phyloP scores from a whole-genome alignment of 2,888 invertebrate species.

The Cotesia congregata region DNA sequence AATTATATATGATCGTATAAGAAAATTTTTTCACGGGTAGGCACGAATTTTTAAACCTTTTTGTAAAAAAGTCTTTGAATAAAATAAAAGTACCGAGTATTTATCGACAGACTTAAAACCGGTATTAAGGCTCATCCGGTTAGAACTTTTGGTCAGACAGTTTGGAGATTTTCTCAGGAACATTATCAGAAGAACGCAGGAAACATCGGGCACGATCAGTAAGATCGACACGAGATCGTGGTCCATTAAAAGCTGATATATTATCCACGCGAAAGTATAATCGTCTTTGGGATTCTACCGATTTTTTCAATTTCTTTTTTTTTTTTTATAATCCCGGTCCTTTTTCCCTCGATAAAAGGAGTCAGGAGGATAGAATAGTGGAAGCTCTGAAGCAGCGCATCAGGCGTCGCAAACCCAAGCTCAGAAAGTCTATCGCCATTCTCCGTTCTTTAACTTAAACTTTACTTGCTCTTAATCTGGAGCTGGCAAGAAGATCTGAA shows the following conservation, averaged over 20 bases:
- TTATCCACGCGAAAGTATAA: conserved; percentile 65
- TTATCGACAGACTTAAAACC: not conserved
- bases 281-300: conserved; percentile 47
- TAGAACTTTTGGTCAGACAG: conserved; percentile 18
- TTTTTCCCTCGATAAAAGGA: not conserved
- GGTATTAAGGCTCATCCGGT: not conserved
- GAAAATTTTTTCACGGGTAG: no score
- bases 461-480: conserved; percentile 32
- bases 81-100: not conserved
- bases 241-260: conserved; percentile 65
- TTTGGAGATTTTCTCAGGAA: conserved; percentile 16
- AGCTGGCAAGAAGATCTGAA: conserved; percentile 22
- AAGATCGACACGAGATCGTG: conserved; percentile 36
- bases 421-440: conserved; percentile 25
- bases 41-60: no score
- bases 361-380: not conserved
- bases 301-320: conserved; percentile 4
- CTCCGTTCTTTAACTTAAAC: conserved; percentile 22
- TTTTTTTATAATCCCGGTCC: not conserved
- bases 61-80: not conserved
- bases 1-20: no score
- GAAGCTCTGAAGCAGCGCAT: conserved; percentile 2
- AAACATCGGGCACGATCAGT: conserved; percentile 34
- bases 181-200: conserved; percentile 16
- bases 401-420: conserved; percentile 12